Conservation (phyloP, 1,140 invertebrate genomes). For the Trissolcus basalis region DNA sequence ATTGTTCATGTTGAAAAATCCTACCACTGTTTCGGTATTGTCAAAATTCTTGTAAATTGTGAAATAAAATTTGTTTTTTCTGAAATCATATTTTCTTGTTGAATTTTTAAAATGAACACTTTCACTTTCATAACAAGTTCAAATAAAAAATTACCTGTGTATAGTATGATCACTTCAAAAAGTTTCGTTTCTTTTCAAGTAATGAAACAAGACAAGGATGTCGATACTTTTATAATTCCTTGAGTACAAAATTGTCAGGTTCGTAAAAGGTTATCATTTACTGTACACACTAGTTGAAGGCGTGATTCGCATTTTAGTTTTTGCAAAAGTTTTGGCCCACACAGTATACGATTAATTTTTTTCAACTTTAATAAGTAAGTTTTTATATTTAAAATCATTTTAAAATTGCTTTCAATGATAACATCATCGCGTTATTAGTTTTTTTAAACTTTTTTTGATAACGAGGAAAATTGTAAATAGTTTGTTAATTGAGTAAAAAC, state of each 20-base stretch:
- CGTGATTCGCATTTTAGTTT: not conserved
- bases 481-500: too few species aligned
- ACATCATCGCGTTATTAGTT: too few species aligned
- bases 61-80: conserved; percentile 10
- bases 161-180: too few species aligned
- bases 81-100: not conserved
- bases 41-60: conserved; percentile 20
- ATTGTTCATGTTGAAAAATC: conserved; percentile 14
- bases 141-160: too few species aligned
- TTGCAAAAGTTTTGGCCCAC: not conserved
- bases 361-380: not conserved
- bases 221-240: not conserved
- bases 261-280: conserved; percentile 1
- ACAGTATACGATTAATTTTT: not conserved
- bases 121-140: not conserved
- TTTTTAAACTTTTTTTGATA: too few species aligned
- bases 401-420: too few species aligned
- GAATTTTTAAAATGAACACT: not conserved
- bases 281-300: not conserved
- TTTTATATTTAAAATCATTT: too few species aligned
- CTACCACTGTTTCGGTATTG: conserved; percentile 5
- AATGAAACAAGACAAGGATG: not conserved
- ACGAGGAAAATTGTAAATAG: too few species aligned
- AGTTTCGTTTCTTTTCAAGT: not conserved
- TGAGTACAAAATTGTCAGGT: not conserved